These are phyloP conservation scores for Cydia splendana DNA, from an alignment of 1,140 invertebrate genomes.

Conservation along the genomic window DNA sequence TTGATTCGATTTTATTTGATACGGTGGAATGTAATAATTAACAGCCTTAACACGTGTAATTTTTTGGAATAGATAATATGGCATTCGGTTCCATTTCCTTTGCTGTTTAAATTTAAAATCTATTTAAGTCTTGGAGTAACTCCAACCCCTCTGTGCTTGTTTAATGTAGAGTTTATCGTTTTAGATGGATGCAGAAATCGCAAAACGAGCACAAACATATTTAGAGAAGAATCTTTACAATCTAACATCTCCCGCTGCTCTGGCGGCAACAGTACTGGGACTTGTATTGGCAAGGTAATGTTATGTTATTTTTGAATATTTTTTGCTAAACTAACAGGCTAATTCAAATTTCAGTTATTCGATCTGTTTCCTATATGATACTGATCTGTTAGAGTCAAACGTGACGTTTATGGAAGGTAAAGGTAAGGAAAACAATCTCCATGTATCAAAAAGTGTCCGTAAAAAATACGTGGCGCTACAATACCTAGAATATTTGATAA, in stretches of 20 bases:
- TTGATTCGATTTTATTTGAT: too few species aligned
- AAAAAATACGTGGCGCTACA: too few species aligned
- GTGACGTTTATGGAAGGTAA: too few species aligned
- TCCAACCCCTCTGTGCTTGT: not conserved
- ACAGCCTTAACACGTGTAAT: too few species aligned
- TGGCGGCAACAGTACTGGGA: conserved; percentile 81
- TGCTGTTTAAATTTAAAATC: not conserved
- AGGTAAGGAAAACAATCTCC: too few species aligned
- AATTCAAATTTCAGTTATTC: too few species aligned
- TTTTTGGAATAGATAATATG: not conserved
- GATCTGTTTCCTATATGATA: too few species aligned
- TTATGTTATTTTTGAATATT: not conserved
- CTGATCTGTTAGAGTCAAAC: too few species aligned
- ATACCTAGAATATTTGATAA: too few species aligned
- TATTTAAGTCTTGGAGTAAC: not conserved
- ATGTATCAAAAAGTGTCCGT: too few species aligned
- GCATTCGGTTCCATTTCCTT: not conserved
- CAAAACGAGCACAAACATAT: conserved; percentile 78
- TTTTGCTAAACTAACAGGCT: too few species aligned
- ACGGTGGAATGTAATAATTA: too few species aligned
- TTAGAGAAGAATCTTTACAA: conserved; percentile 80
- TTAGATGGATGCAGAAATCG: conserved; percentile 76
- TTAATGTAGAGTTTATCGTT: conserved; percentile 43
- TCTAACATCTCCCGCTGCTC: conserved; percentile 78
- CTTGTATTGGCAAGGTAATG: conserved; percentile 78